Evolutionary conservation across 2,113 vertebrate genomes (phyloP), one percentile per base, ranked within the genome.

Genomic region (Rhinopomastus cyanomelas): DNA sequence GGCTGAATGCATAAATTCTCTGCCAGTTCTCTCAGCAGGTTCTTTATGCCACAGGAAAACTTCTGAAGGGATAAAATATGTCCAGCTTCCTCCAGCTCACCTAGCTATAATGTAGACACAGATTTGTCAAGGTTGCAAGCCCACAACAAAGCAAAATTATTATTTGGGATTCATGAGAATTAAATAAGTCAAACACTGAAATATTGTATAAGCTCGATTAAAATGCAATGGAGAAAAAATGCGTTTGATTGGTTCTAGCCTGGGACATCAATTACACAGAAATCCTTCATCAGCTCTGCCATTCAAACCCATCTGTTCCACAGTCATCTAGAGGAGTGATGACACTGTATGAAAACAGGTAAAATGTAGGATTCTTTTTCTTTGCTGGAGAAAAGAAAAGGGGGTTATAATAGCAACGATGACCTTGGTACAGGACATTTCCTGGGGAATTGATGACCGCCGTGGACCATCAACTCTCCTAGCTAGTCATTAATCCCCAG

Each of bases 381-480:
- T 83, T 85, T 76, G 2, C 48, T 85, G 61, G 11, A 67, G 85
- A 80, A 48, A 88, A 74, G 82, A 84, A 91, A 81, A 69, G 29
- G 29, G n/a, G 53, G 29, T 52, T 90, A 80, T 88, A 82, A 81
- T 32, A 87, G 74, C 81, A 81, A 64, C 1, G 1, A 44, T 90
- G 95, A 95, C 93, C 95, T 95, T 96, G 93, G 92, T 51, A 66
- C 67, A 84, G 90, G 92, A 89, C 73, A 82, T 87, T 95, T 96
- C 79, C 88, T 0, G 1, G 85, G 85, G 89, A 81, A 96, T 93
- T 94, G 90, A 96, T 93, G 92, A 66, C 89, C 15, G 5, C 75
- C 5, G 29, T 44, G 81, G 89, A 85, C 44, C 57, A 91, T 94
- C 96, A 91, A 60, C 91, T 95, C 57, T 92, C 52, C 74, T 16